Percentiles rank a stretch among this genome's conserved stretches.
Evolutionary conservation across 2,113 vertebrate genomes (phyloP).

Genomic region (Ceratotherium simum): DNA sequence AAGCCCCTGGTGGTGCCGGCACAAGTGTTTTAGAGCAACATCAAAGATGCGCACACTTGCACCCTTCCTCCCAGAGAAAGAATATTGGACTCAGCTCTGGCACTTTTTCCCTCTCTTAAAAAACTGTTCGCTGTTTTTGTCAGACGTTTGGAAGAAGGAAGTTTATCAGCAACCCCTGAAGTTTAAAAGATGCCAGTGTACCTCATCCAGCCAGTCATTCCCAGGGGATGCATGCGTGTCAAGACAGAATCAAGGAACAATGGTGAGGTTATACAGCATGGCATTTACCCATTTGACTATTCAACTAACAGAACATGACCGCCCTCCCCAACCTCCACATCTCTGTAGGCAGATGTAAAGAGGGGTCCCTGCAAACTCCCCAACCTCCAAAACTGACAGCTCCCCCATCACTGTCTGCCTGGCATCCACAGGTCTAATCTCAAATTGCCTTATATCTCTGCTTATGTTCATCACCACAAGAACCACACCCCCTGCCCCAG

Average conservation of each 20-base stretch:
- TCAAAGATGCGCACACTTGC: slow-evolving; percentile 55
- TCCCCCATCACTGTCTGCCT: not conserved
- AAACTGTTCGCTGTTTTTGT: slow-evolving; percentile 25
- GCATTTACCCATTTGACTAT: not conserved
- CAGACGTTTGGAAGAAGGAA: slow-evolving; percentile 50
- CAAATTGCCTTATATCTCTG: not conserved
- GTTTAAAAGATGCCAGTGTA: not conserved
- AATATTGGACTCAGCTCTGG: slow-evolving; percentile 41
- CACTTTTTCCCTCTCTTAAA: slow-evolving; percentile 49
- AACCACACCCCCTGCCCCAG: not conserved
- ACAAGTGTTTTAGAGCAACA: slow-evolving; percentile 57
- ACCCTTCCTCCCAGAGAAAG: slow-evolving; percentile 43
- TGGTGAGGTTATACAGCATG: not conserved
- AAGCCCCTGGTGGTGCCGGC: not conserved
- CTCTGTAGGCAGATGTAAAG: not conserved
- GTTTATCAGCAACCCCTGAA: slow-evolving; percentile 28
- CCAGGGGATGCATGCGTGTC: not conserved
- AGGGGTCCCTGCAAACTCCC: not conserved
- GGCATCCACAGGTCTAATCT: not conserved
- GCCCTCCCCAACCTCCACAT: not conserved
- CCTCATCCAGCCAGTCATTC: not conserved
- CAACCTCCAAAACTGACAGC: not conserved
- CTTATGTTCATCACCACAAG: not conserved
- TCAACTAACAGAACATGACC: not conserved
- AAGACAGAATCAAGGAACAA: not conserved